Base-by-base conservation (phyloP, 2,797 vertebrate genomes). In the Buceros bicornis region DNA sequence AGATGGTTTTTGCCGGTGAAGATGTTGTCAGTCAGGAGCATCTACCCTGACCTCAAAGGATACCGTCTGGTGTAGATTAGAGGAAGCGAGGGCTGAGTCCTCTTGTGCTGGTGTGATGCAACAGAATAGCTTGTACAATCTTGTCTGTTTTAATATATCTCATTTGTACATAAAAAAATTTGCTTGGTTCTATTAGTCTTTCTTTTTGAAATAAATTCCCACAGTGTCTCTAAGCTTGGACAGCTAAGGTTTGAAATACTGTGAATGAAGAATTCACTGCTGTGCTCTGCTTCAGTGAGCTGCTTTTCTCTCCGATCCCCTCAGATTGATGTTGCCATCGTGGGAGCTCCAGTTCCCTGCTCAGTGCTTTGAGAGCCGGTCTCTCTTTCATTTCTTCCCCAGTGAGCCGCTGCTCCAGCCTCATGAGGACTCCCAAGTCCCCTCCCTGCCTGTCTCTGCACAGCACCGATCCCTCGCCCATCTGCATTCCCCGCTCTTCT, bases 251-350 rank as follows among this genome's bases (percentile, higher is more conserved):
- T 87, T 62, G 64, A 18, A 80, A 60, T 20, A 3, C 48, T 53
- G 45, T 19, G 11, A 42, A 43, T 31, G 67, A 48, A 66, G 72
- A 45, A 67, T 37, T 67, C 5, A 2, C 15, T 45, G 73, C 76
- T 48, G 20, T 12, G 43, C 79, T 94, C 29, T 67, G 40, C 54
- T 64, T 83, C 4, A 1, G 9, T 22, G 69, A 76, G 60, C 87
- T 37, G 82, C 48, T n/a, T 69, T 58, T 57, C 71, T 10, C 66
- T 45, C 26, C 4, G 5, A 6, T 82, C 45, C 40, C 66, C 1
- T 0, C 56, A 26, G 74, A 31, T 26, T 12, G 35, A 19, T 2
- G 4, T 0, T 6, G 6, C 57, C 40, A 8, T 5, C 0, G 0
- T 0, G 15, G 73, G 33, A 51, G 61, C 71, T 56, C 67, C 60